A percentile compares a stretch with the other conserved stretches of the same genome.
Conservation (phyloP, 64 coral and sea anemone genomes). For the Montipora cactus region DNA sequence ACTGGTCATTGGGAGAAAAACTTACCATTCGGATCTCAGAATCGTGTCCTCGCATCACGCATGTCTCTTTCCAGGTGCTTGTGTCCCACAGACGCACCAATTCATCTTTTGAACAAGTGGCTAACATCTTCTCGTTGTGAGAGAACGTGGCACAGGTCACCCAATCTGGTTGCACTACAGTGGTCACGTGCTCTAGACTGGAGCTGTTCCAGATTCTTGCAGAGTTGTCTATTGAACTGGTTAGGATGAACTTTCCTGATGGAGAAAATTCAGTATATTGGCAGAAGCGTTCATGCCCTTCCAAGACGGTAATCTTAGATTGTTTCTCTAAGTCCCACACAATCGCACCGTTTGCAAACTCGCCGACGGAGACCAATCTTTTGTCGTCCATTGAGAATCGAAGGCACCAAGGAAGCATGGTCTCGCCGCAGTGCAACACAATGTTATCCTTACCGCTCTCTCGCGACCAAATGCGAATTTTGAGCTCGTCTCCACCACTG, state of each 20-base stretch:
- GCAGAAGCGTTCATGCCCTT: conserved; percentile 58
- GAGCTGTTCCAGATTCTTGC: conserved; percentile 48
- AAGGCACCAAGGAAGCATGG: conserved; percentile 61
- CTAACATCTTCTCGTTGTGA: conserved; percentile 43
- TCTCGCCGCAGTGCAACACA: conserved; percentile 35
- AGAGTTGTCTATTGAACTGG: conserved; percentile 66
- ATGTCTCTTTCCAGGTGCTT: conserved; percentile 7
- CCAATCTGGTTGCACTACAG: conserved; percentile 53
- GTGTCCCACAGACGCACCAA: conserved; percentile 58
- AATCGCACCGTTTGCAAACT: conserved; percentile 55
- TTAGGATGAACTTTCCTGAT: conserved; percentile 61
- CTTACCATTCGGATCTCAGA: conserved; percentile 69
- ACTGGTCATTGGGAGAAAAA: conserved; percentile 55
- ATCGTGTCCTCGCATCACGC: conserved; percentile 39
- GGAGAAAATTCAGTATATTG: conserved; percentile 73
- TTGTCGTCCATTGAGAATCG: conserved; percentile 61
- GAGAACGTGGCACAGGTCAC: conserved; percentile 67
- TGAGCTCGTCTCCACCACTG: conserved; percentile 76
- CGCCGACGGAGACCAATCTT: conserved; percentile 57
- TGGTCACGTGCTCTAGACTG: conserved; percentile 40
- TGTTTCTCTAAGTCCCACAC: conserved; percentile 61
- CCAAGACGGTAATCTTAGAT: conserved; percentile 20
- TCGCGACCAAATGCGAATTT: conserved; percentile 64
- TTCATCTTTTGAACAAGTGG: conserved; percentile 63
- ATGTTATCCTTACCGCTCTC: conserved; percentile 66